Conservation (phyloP, 1,140 invertebrate genomes). For the Drosophila santomea region DNA sequence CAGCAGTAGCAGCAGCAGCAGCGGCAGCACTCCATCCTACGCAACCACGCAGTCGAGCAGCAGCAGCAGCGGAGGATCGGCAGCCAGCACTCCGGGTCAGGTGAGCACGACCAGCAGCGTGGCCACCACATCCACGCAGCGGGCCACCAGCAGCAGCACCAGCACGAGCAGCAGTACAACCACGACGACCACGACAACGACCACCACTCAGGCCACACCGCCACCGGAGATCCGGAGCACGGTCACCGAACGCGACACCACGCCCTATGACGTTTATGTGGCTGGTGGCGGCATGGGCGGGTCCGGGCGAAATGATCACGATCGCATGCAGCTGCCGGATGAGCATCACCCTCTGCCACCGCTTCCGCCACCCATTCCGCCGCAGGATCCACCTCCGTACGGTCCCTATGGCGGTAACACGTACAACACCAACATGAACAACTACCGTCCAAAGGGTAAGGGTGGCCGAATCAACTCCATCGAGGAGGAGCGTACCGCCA, state of each 20-base stretch:
- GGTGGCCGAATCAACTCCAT: slow-evolving; percentile 89
- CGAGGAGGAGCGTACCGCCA: slow-evolving; percentile 89
- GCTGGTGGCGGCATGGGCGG: slow-evolving; percentile 43
- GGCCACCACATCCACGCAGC: slow-evolving; percentile 55
- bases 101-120: slow-evolving; percentile 53
- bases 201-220: slow-evolving; percentile 67
- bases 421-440: slow-evolving; percentile 72
- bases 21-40: slow-evolving; percentile 58
- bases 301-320: slow-evolving; percentile 49
- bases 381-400: slow-evolving; percentile 71
- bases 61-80: slow-evolving; percentile 28
- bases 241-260: slow-evolving; percentile 72
- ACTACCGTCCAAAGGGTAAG: slow-evolving; percentile 84
- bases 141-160: slow-evolving; percentile 54
- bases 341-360: slow-evolving; percentile 81
- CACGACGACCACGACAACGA: slow-evolving; percentile 61
- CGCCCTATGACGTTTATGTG: slow-evolving; percentile 64
- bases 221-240: slow-evolving; percentile 68
- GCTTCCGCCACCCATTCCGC: slow-evolving; percentile 64
- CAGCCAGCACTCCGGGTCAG: slow-evolving; percentile 35
- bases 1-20: slow-evolving; percentile 39
- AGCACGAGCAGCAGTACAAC: slow-evolving; percentile 48
- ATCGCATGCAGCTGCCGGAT: slow-evolving; percentile 67
- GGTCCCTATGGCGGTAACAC: slow-evolving; percentile 77
- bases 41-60: slow-evolving; percentile 61